Base-by-base conservation (phyloP, 2,113 vertebrate genomes). In the Xenus cinereus region DNA sequence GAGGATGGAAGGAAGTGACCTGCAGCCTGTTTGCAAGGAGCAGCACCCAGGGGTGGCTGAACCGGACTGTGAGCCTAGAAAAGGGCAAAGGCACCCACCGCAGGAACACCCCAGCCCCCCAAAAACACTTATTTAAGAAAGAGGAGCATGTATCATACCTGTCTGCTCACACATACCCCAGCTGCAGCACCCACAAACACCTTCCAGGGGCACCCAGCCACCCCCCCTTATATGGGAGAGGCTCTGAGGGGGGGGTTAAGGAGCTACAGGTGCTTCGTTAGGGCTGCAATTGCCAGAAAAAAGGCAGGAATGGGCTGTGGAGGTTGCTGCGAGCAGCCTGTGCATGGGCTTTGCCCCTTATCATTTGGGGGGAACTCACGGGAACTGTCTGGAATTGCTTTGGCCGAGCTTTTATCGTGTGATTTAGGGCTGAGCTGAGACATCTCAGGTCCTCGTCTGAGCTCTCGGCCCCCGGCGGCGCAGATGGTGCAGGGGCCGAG, bases 161-260 rank as follows among this genome's bases (percentile, higher is more conserved):
- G 66, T 15, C 11, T 72, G 33, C 62, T 64, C 28, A 3, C 8
- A 0, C 11, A 3, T 0, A 0, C 7, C 76, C 33, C 62, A 10
- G 2, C 7, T 2, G 32, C 19, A 66, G 28, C n/a, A 37, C 8
- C 41, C 33, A 27, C 0, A 0, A 53, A 3, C 41, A 48, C 5
- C n/a, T 18, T 18, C 0, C 21, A 80, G 28, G 9, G 1, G 5
- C 1, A 15, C 24, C 21, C 50, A 14, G 41, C 21, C 72, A 35
- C 39, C 30, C 41, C 41, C 48, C 17, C 6, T 86, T 88, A 56
- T 74, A 33, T 56, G 8, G 86, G 50, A 62, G 54, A 73, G 32
- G 26, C 8, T 11, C 67, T 57, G 45, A 23, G 26, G 46, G 22
- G 48, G 23, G 23, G 7, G 3, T 28, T 57, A 80, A 88, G 15